These are phyloP conservation scores for Lagopus leucura DNA, from an alignment of 2,113 vertebrate species.

Conservation along the genomic window DNA sequence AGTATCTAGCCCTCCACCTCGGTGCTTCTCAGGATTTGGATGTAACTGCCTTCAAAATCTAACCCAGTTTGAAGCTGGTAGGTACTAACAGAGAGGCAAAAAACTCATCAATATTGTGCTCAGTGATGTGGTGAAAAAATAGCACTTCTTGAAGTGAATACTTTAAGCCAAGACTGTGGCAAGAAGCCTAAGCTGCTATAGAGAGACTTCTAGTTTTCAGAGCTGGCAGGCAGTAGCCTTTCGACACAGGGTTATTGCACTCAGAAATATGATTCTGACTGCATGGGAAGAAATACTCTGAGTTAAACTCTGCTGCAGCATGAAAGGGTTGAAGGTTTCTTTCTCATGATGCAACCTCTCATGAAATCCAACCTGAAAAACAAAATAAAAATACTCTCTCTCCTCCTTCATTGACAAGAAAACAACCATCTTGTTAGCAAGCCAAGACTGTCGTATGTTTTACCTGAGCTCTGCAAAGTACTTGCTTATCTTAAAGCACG, in stretches of 20 bases:
- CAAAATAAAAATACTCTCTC: conserved; percentile 11
- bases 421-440: conserved; percentile 38
- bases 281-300: conserved; percentile 9
- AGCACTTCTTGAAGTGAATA: neutral
- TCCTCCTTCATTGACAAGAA: conserved; percentile 22
- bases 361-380: conserved; percentile 44
- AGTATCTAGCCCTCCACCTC: neutral
- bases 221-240: neutral
- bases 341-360: conserved; percentile 17
- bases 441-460: neutral
- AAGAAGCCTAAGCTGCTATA: neutral
- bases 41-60: neutral
- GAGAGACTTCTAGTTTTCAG: conserved; percentile 2
- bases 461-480: neutral
- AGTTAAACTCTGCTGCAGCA: conserved; percentile 38
- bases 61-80: neutral
- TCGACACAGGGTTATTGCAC: neutral
- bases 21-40: neutral
- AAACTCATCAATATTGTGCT: neutral
- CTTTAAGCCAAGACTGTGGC: neutral
- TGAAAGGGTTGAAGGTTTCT: conserved; percentile 35
- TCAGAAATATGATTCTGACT: conserved; percentile 45
- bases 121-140: neutral
- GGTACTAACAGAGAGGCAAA: neutral
- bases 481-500: neutral